Evolutionary conservation across 1,140 invertebrate species (phyloP).

Genomic region (Nasonia vitripennis): DNA sequence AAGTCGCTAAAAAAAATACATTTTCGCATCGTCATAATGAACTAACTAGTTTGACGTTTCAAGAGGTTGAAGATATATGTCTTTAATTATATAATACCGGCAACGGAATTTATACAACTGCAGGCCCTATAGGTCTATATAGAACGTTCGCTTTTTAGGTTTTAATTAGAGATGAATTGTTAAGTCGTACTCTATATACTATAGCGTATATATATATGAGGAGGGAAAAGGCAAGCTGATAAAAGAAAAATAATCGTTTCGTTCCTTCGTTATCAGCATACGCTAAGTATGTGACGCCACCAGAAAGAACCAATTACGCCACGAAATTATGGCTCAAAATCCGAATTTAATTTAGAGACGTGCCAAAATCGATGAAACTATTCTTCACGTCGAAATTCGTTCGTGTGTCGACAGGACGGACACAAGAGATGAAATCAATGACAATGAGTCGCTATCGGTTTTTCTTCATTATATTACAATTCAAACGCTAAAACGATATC

Average conservation of each 20-base stretch:
- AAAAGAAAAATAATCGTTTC: neutral
- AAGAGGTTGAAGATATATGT: neutral
- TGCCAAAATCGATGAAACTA: conserved; percentile 38
- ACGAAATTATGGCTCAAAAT: conserved; percentile 44
- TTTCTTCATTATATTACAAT: conserved; percentile 3
- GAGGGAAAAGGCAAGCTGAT: neutral
- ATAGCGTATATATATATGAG: too few relatives aligned
- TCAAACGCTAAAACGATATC: neutral
- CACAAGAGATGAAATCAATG: conserved; percentile 9
- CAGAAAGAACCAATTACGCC: conserved; percentile 37
- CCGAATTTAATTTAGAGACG: conserved; percentile 45
- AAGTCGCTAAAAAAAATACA: neutral
- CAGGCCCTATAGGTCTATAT: neutral
- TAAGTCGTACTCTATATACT: neutral
- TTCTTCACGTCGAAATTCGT: conserved; percentile 27
- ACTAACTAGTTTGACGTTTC: neutral
- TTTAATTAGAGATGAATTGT: too few relatives aligned
- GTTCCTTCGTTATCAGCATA: neutral
- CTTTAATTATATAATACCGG: neutral
- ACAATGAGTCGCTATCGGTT: conserved; percentile 3
- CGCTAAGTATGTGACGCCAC: neutral
- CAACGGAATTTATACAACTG: neutral
- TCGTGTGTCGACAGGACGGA: neutral
- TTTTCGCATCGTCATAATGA: neutral
- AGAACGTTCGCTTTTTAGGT: neutral